These are phyloP conservation scores for Diadophis punctatus DNA, from an alignment of 2,113 vertebrate genomes.

Conservation along the genomic window DNA sequence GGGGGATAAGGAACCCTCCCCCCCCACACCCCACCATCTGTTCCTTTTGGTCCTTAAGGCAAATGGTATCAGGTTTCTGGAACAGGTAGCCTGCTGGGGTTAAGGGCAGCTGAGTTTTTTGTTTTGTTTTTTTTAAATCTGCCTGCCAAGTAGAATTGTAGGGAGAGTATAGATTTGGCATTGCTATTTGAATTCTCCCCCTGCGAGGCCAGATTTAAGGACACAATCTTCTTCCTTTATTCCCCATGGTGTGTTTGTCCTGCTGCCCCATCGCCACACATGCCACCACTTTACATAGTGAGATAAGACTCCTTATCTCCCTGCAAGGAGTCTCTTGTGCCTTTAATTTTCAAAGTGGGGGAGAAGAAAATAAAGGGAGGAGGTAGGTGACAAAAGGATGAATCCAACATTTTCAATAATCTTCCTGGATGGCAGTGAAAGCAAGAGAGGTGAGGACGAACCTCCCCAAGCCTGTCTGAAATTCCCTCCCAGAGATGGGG, in stretches of 20 bases:
- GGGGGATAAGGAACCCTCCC: conserved; percentile 16
- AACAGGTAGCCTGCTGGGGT: conserved; percentile 4
- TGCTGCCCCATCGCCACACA: background rate
- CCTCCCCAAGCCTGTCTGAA: background rate
- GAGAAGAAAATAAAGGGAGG: background rate
- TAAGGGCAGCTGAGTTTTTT: background rate
- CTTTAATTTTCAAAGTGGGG: background rate
- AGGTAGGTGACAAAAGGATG: background rate
- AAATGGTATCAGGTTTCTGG: conserved; percentile 8
- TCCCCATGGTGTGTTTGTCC: background rate
- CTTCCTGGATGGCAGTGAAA: background rate
- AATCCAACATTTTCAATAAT: background rate
- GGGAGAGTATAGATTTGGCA: background rate
- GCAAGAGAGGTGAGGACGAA: background rate
- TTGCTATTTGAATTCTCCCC: background rate
- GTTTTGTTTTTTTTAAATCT: background rate
- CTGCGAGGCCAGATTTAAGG: background rate
- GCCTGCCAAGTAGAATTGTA: background rate
- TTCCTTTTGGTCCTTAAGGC: conserved; percentile 11
- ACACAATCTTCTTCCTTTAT: too few species aligned
- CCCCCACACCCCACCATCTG: background rate
- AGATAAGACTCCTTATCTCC: background rate
- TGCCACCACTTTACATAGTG: background rate
- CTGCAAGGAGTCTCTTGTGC: background rate
- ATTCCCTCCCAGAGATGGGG: background rate